A percentile compares a stretch with the other conserved stretches of the same genome.
phyloP scores from a whole-genome alignment of 2,797 vertebrate species.

The Sebastes iracundus region DNA sequence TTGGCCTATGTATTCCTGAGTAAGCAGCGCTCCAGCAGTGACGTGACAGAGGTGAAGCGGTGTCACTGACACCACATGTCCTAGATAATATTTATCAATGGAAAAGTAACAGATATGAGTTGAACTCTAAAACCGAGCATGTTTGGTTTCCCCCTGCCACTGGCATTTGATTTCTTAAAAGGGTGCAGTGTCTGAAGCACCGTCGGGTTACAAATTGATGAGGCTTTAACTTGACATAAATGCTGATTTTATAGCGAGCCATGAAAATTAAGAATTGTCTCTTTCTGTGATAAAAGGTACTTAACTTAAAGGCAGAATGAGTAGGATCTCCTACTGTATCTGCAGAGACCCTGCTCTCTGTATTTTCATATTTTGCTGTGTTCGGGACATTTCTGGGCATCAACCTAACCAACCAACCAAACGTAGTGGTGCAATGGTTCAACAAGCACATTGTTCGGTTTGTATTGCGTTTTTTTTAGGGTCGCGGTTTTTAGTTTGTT shows the following conservation, averaged over 20 bases:
- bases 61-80: conserved; percentile 14
- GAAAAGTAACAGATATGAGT: not conserved
- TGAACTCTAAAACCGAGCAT: not conserved
- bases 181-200: not conserved
- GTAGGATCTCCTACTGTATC: too few relatives aligned
- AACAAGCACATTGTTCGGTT: too few relatives aligned
- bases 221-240: not conserved
- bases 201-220: not conserved
- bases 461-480: too few relatives aligned
- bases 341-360: too few relatives aligned
- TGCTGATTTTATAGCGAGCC: not conserved
- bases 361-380: not conserved
- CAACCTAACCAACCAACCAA: too few relatives aligned
- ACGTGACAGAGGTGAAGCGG: not conserved
- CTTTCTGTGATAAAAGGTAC: not conserved
- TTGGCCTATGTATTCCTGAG: conserved; percentile 24
- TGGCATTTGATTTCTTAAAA: not conserved
- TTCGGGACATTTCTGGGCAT: not conserved
- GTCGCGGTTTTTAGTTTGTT: too few relatives aligned
- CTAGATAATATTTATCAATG: not conserved
- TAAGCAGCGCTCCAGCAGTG: conserved; percentile 21
- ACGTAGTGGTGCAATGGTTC: too few relatives aligned
- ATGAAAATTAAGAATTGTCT: not conserved
- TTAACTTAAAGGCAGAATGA: not conserved
- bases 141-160: not conserved